Evolutionary conservation across 2,888 invertebrate genomes (phyloP), one percentile per base, ranked within the genome.

Genomic region (Heteromyza rotundicornis): DNA sequence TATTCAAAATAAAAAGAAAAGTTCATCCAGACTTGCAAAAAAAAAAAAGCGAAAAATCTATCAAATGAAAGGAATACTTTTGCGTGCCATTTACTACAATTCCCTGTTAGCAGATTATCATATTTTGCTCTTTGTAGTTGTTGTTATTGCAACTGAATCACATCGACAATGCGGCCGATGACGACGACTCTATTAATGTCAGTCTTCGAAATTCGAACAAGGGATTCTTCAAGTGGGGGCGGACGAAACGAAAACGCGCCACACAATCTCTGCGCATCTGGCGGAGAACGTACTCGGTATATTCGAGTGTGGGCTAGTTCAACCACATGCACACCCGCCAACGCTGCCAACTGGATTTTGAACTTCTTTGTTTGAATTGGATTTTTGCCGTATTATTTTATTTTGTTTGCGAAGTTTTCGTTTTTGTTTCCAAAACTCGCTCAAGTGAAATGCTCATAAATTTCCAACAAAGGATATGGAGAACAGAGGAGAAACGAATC

Each of bases 331-430:
- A 27, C 40, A 40, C 12, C 3, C 14, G 14, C 32, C 12, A 12
- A 5, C 32, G 40, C n/a, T n/a, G 40, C 40, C 40, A 3, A 40
- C 40, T 14, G n/a, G 16, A 40, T 7, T 40, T 40, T 40, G 14
- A 40, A 40, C 40, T 40, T 40, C 40, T 40, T 40, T 40, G 40
- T 40, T 40, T 40, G 40, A 40, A 40, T 40, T 40, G 40, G 14
- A 40, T 40, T 40, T 40, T 40, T 40, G 40, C n/a, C 5, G 14
- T 3, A n/a, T 40, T 40, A n/a, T 40, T 40, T 10, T n/a, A n/a
- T n/a, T 40, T n/a, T 27, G 7, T 27, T 27, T 27, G 10, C 32
- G 7, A 32, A 5, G 12, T 40, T 40, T 40, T 40, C 27, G 5
- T 40, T 10, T n/a, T n/a, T 40, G 3, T 40, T 40, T 40, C 5